phyloP scores from a whole-genome alignment of 2,888 invertebrate species.

The Serripes groenlandicus region DNA sequence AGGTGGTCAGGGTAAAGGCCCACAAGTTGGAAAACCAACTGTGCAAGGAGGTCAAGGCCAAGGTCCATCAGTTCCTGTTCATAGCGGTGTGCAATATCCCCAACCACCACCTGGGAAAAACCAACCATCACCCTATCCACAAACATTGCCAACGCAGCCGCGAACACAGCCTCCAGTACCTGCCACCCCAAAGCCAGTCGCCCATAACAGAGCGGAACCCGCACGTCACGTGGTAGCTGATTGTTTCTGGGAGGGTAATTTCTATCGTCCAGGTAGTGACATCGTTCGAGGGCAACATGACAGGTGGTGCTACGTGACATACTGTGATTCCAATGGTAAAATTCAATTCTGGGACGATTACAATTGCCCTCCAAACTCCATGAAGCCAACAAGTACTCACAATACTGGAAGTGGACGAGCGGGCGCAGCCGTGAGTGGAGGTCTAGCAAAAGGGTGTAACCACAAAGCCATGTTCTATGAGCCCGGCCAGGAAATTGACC shows the following conservation, averaged over 20 bases:
- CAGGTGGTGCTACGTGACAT: constrained; percentile 66
- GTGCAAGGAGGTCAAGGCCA: background rate
- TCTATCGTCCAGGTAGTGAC: constrained; percentile 63
- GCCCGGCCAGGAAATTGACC: constrained; percentile 58
- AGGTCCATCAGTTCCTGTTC: background rate
- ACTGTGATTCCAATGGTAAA: constrained; percentile 60
- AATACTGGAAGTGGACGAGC: constrained; percentile 41
- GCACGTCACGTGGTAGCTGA: constrained; percentile 40
- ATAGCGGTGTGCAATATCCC: background rate
- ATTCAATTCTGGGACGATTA: constrained; percentile 68
- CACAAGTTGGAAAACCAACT: background rate
- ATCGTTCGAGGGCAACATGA: constrained; percentile 67
- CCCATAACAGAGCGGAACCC: background rate
- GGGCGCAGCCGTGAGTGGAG: constrained; percentile 4
- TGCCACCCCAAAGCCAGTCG: constrained; percentile 11
- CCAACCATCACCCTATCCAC: background rate
- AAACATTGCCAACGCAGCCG: background rate
- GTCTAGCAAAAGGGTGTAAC: constrained; percentile 37
- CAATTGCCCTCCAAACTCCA: constrained; percentile 65
- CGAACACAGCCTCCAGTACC: background rate
- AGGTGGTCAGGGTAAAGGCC: background rate
- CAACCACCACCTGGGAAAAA: background rate
- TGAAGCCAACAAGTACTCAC: constrained; percentile 63
- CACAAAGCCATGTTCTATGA: constrained; percentile 51
- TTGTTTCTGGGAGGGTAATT: constrained; percentile 62